Conservation (phyloP, 2,113 vertebrate genomes). For the Pluvianellus socialis region DNA sequence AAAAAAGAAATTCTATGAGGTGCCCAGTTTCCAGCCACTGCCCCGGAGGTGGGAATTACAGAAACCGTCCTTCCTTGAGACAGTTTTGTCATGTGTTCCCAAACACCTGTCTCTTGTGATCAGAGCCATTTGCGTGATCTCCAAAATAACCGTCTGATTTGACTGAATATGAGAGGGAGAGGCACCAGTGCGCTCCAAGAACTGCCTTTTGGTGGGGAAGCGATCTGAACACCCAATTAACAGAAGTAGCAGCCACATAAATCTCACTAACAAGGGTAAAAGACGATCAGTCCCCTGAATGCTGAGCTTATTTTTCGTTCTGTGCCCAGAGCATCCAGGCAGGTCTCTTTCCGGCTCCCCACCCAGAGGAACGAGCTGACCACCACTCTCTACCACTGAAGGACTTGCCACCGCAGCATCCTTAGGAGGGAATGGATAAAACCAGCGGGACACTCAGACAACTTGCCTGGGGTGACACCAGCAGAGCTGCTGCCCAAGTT, state of each 20-base stretch:
- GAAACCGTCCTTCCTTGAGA: background rate
- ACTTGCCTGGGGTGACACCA: accelerated
- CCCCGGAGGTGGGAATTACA: background rate
- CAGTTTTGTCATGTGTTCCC: background rate
- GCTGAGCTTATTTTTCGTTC: background rate
- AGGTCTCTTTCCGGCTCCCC: background rate
- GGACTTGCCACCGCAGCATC: background rate
- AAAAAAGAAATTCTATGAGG: background rate
- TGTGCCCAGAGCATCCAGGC: too few species aligned
- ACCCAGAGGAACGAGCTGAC: background rate
- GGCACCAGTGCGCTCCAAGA: accelerated
- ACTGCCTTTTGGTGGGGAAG: background rate
- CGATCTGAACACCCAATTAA: background rate
- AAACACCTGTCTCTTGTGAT: background rate
- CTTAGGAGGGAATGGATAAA: background rate
- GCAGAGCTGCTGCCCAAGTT: background rate
- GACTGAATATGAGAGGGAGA: background rate
- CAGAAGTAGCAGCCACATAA: background rate
- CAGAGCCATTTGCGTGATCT: background rate
- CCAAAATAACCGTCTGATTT: background rate
- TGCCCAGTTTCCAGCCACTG: background rate
- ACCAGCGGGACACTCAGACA: background rate
- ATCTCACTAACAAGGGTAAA: background rate
- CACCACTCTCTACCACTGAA: background rate
- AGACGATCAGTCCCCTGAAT: background rate